phyloP scores from a whole-genome alignment of 2,113 vertebrate species.

The Thunnus thynnus region DNA sequence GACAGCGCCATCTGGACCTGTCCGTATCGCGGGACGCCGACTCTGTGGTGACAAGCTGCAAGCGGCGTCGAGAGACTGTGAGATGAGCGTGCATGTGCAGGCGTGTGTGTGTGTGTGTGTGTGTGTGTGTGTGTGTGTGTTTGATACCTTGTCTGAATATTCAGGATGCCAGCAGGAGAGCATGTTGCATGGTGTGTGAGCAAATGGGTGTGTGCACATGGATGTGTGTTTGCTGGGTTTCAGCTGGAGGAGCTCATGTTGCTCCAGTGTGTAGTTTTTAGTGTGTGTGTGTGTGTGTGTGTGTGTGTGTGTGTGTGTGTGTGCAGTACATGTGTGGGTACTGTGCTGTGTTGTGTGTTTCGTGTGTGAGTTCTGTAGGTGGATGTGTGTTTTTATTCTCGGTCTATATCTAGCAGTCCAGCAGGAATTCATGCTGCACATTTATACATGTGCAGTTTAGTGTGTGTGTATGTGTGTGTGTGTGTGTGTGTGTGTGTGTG shows the following conservation, averaged over 20 bases:
- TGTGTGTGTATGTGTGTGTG: background rate
- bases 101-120: conserved; percentile 21
- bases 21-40: conserved; percentile 69
- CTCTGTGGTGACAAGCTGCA: conserved; percentile 71
- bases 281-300: background rate
- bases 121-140: conserved; percentile 36
- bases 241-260: conserved; percentile 17
- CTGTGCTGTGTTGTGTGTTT: conserved; percentile 12
- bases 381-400: conserved; percentile 24
- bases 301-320: background rate
- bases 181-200: conserved; percentile 52
- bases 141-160: conserved; percentile 30
- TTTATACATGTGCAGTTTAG: conserved; percentile 17
- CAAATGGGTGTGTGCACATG: conserved; percentile 41
- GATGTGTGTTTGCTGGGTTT: conserved; percentile 33
- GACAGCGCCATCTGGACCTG: conserved; percentile 87
- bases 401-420: conserved; percentile 39
- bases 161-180: conserved; percentile 51
- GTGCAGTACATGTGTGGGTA: conserved; percentile 19
- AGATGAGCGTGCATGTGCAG: conserved; percentile 22
- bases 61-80: conserved; percentile 50
- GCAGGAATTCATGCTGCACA: conserved; percentile 35
- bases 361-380: conserved; percentile 2
- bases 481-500: background rate
- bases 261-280: conserved; percentile 6